Evolutionary conservation across 2,888 invertebrate species (phyloP), one percentile per base, ranked within the genome.

Genomic region (Abrostola triplasia): DNA sequence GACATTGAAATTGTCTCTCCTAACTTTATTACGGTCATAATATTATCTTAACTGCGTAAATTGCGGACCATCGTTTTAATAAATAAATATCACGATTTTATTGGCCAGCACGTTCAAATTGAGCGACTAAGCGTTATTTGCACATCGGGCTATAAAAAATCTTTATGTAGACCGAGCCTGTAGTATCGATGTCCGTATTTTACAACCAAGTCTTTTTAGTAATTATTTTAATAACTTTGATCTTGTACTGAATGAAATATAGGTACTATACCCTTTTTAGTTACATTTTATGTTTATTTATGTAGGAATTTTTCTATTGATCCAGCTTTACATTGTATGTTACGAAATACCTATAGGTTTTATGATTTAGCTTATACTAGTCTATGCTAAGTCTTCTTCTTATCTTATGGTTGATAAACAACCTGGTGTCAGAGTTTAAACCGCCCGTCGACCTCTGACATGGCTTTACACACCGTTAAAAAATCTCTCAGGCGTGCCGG

Each of bases 1-100:
- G 48, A 50, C 57, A 36, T 49, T 58, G 9, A 70, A 75, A 66
- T 67, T 73, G 66, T 54, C 47, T 70, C 40, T 37, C 13, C 42
- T 70, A 51, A 64, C 50, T 70, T 76, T 76, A 76, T 67, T n/a
- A 54, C 24, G 9, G 52, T 38, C 50, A 60, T 76, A 63, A 75
- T 59, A 73, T 73, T 73, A 73, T 64, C 63, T 70, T 73, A 66
- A 73, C 38, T 47, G 58, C 64, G 35, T 60, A 47, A 71, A 73
- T 57, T 60, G 55, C 58, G 56, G 10, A 67, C 59, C 48, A 58
- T 53, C 59, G 65, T 70, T 76, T 58, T 65, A 49, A 52, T 61
- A 67, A 63, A 70, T 63, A 64, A 72, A 66, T 59, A 61, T 44
- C 52, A 36, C 24, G 7, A 42, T 64, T 73, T 76, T 71, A 76